Evolutionary conservation across 2,797 vertebrate species (phyloP).

Genomic region (Ptychadena robeensis): DNA sequence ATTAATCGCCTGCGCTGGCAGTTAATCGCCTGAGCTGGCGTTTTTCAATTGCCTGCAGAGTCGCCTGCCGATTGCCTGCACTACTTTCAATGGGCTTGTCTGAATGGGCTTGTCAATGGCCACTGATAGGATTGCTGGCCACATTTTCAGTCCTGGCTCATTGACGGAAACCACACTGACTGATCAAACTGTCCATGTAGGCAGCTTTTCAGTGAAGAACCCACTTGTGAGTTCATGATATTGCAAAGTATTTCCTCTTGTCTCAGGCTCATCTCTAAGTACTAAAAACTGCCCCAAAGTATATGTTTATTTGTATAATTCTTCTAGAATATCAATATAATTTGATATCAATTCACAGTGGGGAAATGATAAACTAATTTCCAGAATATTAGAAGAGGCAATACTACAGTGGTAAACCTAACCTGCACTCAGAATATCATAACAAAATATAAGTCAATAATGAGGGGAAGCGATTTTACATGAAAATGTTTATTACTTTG

Average conservation of each 20-base stretch:
- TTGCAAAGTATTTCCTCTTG: background rate
- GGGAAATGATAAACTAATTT: background rate
- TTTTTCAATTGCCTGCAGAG: too few species aligned
- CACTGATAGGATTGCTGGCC: background rate
- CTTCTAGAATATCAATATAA: background rate
- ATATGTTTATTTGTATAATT: background rate
- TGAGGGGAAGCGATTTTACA: conserved; percentile 33
- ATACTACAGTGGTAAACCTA: background rate
- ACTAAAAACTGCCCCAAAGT: background rate
- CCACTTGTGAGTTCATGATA: background rate
- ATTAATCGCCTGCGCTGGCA: too few species aligned
- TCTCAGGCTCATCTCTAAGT: background rate
- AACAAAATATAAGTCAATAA: conserved; percentile 14
- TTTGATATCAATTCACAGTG: background rate
- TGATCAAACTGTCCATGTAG: background rate
- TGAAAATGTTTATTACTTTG: conserved; percentile 64
- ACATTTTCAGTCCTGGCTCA: background rate
- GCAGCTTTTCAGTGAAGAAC: background rate
- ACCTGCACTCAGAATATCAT: background rate
- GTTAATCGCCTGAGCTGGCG: too few species aligned
- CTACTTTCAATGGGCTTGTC: too few species aligned
- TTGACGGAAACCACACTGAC: background rate
- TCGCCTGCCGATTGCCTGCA: too few species aligned
- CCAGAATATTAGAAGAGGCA: background rate
- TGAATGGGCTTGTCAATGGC: background rate